phyloP scores from a whole-genome alignment of 1,140 invertebrate species.

The Sitobion miscanthi region DNA sequence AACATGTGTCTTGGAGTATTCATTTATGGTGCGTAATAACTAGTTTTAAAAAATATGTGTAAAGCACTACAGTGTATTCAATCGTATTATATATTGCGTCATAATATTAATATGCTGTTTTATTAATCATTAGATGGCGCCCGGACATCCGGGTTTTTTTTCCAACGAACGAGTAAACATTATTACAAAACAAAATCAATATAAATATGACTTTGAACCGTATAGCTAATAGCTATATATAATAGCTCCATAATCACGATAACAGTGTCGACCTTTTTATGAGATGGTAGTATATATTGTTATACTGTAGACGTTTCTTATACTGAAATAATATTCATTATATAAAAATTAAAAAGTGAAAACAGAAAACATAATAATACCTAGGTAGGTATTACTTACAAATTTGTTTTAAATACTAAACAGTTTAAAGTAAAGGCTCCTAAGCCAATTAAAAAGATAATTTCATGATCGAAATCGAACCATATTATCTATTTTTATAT shows the following conservation, averaged over 20 bases:
- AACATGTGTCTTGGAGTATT: background rate
- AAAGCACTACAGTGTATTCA: background rate
- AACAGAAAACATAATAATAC: background rate
- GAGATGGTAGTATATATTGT: background rate
- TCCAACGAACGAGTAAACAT: background rate
- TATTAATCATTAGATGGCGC: background rate
- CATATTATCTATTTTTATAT: background rate
- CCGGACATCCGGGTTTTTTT: slow-evolving; percentile 8
- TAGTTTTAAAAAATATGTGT: background rate
- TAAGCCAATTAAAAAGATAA: background rate
- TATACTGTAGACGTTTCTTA: background rate
- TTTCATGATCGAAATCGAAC: background rate
- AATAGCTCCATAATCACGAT: background rate
- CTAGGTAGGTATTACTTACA: background rate
- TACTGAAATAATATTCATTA: background rate
- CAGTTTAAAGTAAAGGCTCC: background rate
- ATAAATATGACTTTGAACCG: slow-evolving; percentile 13
- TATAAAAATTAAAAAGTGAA: background rate
- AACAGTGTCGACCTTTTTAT: background rate
- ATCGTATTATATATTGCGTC: background rate
- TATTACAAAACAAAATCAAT: slow-evolving; percentile 10
- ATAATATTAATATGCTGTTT: background rate
- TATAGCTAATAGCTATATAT: background rate
- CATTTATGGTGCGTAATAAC: background rate
- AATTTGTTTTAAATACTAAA: background rate